phyloP scores from a whole-genome alignment of 2,113 vertebrate genomes.

The Sterrhoptilus dennistouni region DNA sequence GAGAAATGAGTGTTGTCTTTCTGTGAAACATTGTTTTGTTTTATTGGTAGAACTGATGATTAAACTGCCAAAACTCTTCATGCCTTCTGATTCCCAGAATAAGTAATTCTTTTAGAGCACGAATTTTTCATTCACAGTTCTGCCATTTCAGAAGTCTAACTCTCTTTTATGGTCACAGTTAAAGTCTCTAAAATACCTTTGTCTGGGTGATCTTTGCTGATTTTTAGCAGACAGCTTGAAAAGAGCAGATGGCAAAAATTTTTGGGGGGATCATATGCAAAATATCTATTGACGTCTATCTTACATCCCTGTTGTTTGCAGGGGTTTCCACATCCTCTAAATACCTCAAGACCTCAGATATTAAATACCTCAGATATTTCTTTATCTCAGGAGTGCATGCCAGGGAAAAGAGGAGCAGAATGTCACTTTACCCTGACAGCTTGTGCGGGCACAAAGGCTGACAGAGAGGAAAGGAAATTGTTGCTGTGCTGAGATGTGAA shows the following conservation, averaged over 20 bases:
- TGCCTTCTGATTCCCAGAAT: slow-evolving; percentile 4
- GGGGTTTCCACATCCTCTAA: neutral
- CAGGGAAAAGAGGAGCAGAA: neutral
- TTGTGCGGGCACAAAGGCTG: neutral
- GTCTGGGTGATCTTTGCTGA: neutral
- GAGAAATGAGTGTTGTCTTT: neutral
- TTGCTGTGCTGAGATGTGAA: neutral
- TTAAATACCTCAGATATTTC: neutral
- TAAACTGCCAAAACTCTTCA: slow-evolving; percentile 25
- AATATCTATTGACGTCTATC: neutral
- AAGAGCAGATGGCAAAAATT: neutral
- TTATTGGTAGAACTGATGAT: slow-evolving; percentile 4
- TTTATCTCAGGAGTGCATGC: neutral
- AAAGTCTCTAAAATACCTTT: neutral
- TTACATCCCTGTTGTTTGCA: neutral
- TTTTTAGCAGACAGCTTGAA: neutral
- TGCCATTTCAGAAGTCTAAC: neutral
- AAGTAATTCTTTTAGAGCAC: neutral
- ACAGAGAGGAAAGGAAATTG: neutral
- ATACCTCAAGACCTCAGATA: too few relatives aligned
- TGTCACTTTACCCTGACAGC: neutral
- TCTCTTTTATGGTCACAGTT: neutral
- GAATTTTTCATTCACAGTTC: neutral
- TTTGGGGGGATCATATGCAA: neutral
- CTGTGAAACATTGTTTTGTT: neutral